Evolutionary conservation across 2,113 vertebrate species (phyloP).

Genomic region (Zosterops lateralis): DNA sequence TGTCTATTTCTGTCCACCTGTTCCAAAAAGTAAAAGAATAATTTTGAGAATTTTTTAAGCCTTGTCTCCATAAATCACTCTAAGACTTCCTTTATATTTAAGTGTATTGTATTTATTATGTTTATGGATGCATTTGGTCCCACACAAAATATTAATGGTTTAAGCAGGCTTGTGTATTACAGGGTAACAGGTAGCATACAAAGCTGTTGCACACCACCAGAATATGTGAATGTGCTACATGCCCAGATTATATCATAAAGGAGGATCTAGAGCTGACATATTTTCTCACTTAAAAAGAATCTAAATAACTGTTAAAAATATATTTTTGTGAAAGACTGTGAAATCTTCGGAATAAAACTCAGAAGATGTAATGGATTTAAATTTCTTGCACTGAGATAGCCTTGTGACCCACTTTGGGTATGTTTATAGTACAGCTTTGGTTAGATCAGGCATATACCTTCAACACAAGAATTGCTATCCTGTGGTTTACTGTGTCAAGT

Average conservation of each 20-base stretch:
- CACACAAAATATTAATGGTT: not conserved
- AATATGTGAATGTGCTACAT: not conserved
- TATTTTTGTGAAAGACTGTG: not conserved
- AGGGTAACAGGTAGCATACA: not conserved
- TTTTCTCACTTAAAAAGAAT: not conserved
- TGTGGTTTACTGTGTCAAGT: not conserved
- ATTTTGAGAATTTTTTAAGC: not conserved
- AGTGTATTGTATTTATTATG: not conserved
- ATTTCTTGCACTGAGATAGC: not conserved
- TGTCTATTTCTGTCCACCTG: not conserved
- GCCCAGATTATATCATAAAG: not conserved
- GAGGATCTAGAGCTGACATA: not conserved
- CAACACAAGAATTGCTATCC: not conserved
- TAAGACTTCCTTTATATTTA: not conserved
- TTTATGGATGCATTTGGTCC: not conserved
- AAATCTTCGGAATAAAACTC: not conserved
- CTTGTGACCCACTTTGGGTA: not conserved
- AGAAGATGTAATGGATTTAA: not conserved
- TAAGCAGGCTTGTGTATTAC: not conserved
- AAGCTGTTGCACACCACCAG: not conserved
- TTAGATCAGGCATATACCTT: not conserved
- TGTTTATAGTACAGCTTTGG: not conserved
- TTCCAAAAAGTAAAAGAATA: not conserved
- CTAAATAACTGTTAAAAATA: not conserved
- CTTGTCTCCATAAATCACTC: not conserved